A percentile compares a stretch with the other conserved stretches of the same genome.
phyloP scores from a whole-genome alignment of 2,888 invertebrate genomes.

The Eilema sororculum region DNA sequence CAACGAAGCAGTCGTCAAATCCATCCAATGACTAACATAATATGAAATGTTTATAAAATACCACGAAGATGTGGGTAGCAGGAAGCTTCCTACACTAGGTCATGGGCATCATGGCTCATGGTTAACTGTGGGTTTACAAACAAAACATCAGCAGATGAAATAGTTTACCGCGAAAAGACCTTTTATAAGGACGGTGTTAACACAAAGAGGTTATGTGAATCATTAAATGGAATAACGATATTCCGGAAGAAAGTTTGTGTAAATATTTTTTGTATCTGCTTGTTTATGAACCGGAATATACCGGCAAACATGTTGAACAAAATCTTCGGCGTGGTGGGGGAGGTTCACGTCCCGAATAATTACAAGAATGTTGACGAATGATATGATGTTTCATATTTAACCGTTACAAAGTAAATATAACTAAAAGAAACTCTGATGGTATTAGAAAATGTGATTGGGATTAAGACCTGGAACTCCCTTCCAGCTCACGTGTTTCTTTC shows the following conservation, averaged over 20 bases:
- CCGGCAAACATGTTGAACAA: neutral
- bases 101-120: neutral
- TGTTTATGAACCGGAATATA: neutral
- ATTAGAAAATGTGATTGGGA: too few relatives aligned
- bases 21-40: neutral
- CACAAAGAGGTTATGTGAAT: neutral
- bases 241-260: neutral
- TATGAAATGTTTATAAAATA: neutral
- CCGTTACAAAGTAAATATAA: too few relatives aligned
- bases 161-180: conserved; percentile 4
- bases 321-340: too few relatives aligned
- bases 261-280: neutral
- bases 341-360: too few relatives aligned
- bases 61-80: neutral
- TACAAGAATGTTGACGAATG: too few relatives aligned
- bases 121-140: neutral
- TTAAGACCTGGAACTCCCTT: too few relatives aligned
- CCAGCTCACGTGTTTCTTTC: too few relatives aligned
- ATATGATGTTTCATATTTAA: too few relatives aligned
- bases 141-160: conserved; percentile 2
- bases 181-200: conserved; percentile 3
- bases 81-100: neutral
- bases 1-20: too few relatives aligned
- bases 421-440: too few relatives aligned
- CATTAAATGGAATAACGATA: neutral